A percentile compares a stretch with the other conserved stretches of the same genome.
Evolutionary conservation across 2,113 vertebrate species (phyloP).

Genomic region (Entomyzon cyanotis): DNA sequence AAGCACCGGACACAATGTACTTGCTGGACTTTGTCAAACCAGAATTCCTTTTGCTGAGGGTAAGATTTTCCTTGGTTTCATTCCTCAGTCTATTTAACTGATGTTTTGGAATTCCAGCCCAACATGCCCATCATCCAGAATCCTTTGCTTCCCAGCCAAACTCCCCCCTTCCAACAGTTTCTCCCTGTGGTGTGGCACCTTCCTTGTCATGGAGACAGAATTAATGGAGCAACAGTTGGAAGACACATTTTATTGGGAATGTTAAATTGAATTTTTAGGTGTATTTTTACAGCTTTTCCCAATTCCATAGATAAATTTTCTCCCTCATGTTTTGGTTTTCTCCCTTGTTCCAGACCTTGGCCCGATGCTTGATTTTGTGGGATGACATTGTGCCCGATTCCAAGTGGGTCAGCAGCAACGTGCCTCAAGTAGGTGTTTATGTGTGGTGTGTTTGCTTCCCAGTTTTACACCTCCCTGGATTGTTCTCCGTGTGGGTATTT

Average conservation of each 20-base stretch:
- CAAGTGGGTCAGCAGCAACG: conserved; percentile 95
- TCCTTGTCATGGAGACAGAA: not conserved
- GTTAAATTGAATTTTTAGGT: not conserved
- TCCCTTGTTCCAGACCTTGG: conserved; percentile 82
- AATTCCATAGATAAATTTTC: not conserved
- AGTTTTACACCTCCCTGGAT: not conserved
- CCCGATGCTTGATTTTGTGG: conserved; percentile 96
- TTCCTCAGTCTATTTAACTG: not conserved
- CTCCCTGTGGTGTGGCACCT: not conserved
- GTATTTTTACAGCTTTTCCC: not conserved
- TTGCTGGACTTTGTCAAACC: conserved; percentile 97
- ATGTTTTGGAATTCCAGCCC: not conserved
- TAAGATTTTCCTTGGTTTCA: conserved; percentile 55
- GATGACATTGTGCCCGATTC: conserved; percentile 94
- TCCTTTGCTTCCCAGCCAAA: not conserved
- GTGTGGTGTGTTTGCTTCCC: not conserved
- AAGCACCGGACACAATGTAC: conserved; percentile 97
- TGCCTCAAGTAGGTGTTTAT: conserved; percentile 86
- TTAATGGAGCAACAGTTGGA: not conserved
- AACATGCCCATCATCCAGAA: not conserved
- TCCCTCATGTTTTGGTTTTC: not conserved
- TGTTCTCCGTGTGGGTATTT: not conserved
- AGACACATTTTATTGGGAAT: not conserved
- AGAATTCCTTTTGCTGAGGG: conserved; percentile 94
- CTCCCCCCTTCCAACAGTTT: not conserved